Evolutionary conservation across 2,797 vertebrate genomes (phyloP).

Genomic region (Glossophaga mutica): DNA sequence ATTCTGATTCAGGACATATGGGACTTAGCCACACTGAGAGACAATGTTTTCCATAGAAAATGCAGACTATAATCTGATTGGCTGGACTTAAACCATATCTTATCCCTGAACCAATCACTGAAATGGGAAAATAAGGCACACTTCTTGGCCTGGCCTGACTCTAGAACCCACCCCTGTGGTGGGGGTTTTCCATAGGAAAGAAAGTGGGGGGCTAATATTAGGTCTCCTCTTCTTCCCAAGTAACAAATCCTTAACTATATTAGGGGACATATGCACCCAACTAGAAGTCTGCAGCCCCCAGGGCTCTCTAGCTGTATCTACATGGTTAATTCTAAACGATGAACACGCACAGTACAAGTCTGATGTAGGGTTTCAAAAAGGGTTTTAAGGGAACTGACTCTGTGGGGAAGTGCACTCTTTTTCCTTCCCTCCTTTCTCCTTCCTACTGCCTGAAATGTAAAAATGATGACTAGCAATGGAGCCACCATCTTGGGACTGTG

Average conservation of each 20-base stretch:
- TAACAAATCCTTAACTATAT: not conserved
- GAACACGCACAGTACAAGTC: not conserved
- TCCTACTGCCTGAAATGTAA: not conserved
- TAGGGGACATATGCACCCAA: not conserved
- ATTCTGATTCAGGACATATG: not conserved
- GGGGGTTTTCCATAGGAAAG: not conserved
- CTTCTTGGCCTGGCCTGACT: not conserved
- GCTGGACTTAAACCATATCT: not conserved
- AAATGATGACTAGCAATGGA: not conserved
- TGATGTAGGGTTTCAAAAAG: not conserved
- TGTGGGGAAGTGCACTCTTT: not conserved
- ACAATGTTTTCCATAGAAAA: not conserved
- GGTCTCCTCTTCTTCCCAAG: not conserved
- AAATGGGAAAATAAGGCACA: not conserved
- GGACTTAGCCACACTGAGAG: not conserved
- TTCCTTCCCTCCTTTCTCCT: not conserved
- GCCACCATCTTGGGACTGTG: not conserved
- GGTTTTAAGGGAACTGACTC: not conserved
- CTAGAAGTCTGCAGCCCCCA: not conserved
- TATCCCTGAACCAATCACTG: not conserved
- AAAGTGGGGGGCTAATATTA: not conserved
- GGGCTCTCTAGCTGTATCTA: not conserved
- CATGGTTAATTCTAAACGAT: not conserved
- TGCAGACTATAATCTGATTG: conserved; percentile 14
- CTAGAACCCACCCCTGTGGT: too few species aligned